Evolutionary conservation across 92 coral and sea anemone species (phyloP).

Genomic region (Porites evermanni): DNA sequence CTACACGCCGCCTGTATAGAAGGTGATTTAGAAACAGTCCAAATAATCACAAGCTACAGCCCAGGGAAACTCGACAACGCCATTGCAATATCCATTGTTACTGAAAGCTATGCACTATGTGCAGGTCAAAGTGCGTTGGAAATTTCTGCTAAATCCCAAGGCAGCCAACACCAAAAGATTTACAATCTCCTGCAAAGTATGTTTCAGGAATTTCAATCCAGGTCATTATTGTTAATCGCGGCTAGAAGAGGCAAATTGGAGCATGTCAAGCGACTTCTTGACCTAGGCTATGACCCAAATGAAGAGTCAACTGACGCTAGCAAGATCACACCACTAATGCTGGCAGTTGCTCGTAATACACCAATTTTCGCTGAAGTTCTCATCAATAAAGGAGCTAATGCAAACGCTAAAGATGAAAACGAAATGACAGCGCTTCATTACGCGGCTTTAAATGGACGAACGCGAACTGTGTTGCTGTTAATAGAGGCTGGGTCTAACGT

Average conservation of each 20-base stretch:
- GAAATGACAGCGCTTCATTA: conserved; percentile 77
- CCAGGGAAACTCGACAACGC: conserved; percentile 75
- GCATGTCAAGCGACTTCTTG: conserved; percentile 58
- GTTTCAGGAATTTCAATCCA: conserved; percentile 51
- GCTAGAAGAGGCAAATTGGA: conserved; percentile 57
- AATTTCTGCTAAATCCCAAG: conserved; percentile 16
- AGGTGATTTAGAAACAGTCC: conserved; percentile 64
- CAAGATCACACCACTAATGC: conserved; percentile 73
- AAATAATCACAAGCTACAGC: conserved; percentile 59
- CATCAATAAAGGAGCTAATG: conserved; percentile 71
- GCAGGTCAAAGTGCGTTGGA: conserved; percentile 37
- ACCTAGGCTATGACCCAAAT: conserved; percentile 70
- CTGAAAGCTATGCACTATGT: conserved; percentile 1
- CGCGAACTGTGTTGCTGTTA: conserved; percentile 62
- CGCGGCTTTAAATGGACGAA: conserved; percentile 74
- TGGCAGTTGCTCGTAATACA: conserved; percentile 73
- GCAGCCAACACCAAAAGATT: conserved; percentile 36
- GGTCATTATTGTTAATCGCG: conserved; percentile 55
- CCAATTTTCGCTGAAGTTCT: conserved; percentile 66
- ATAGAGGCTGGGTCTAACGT: conserved; percentile 74
- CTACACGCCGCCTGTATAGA: conserved; percentile 79
- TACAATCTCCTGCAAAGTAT: conserved; percentile 35
- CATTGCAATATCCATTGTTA: conserved; percentile 59
- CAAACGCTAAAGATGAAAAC: conserved; percentile 64
- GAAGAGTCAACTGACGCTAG: conserved; percentile 33